A percentile compares a stretch with the other conserved stretches of the same genome.
Conservation (phyloP, 2,888 invertebrate genomes). For the Branchipolynoe longqiensis region DNA sequence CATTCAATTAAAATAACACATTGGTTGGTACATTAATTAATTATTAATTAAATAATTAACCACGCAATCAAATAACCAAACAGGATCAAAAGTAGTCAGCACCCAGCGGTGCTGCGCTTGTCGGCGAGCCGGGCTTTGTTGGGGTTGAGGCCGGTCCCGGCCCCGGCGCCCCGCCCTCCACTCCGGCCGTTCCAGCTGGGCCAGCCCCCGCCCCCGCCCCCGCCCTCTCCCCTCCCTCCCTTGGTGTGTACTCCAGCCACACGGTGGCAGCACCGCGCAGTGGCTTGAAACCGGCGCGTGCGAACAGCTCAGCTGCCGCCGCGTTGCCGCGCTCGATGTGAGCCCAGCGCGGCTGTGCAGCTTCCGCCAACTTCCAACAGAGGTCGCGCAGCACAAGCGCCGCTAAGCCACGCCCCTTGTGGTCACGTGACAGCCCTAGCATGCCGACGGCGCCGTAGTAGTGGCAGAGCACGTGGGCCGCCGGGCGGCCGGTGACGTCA, state of each 20-base stretch:
- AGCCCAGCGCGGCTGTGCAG: conserved; percentile 9
- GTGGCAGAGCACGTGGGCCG: conserved; percentile 27
- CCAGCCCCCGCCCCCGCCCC: no score
- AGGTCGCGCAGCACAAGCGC: conserved; percentile 19
- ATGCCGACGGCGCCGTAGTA: conserved; percentile 45
- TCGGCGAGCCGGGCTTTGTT: no score
- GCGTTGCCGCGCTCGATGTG: conserved; percentile 25
- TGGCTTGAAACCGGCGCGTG: neutral
- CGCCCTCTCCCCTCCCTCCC: no score
- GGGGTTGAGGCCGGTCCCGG: no score
- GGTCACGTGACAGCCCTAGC: conserved; percentile 25
- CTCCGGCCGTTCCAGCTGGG: no score
- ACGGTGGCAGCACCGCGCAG: conserved; percentile 26
- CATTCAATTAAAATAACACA: no score
- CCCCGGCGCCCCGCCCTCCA: no score
- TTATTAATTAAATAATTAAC: no score
- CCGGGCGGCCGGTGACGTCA: neutral
- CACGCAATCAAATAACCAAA: no score
- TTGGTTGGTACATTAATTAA: no score
- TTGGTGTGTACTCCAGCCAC: conserved; percentile 41
- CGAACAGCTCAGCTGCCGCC: conserved; percentile 25
- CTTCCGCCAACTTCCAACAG: neutral
- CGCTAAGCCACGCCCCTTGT: conserved; percentile 25
- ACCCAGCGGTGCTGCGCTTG: no score
- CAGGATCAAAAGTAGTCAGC: no score